Evolutionary conservation across 2,888 invertebrate species (phyloP), one percentile per base, ranked within the genome.

Genomic region (Callimorpha dominula): DNA sequence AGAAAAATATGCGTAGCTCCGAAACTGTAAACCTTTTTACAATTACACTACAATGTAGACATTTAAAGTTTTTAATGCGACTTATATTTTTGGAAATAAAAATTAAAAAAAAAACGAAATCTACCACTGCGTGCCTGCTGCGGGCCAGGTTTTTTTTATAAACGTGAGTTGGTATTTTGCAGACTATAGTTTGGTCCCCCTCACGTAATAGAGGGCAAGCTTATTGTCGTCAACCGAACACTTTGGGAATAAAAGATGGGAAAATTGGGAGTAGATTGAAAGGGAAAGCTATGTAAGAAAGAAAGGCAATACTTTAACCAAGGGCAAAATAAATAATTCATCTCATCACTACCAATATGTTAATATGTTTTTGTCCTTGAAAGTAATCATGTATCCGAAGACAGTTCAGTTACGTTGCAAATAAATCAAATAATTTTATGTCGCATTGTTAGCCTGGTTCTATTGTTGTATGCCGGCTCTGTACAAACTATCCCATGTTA

Each of bases 351-450:
- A 42, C 3, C 54, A 67, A 52, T 67, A n/a, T n/a, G n/a, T n/a
- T n/a, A 40, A 50, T 42, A 42, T 40, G 5, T 52, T n/a, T 52
- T 31, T 11, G 42, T 11, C 42, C 52, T 67, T 67, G 42, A 31
- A 52, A 52, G 12, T 40, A 40, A 40, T 67, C 17, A 52, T 40
- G 40, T 6, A 42, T 12, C 42, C 1, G 14, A 40, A n/a, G n/a
- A 52, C 50, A 17, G 40, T 14, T 40, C 2, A 43, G 43, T 64
- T 57, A 73, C n/a, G 71, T 15, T 69, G 65, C 4, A 66, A 8
- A 74, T 83, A 78, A 81, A 81, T 78, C 76, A 72, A 70, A 66
- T 57, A 63, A 71, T 75, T 73, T 76, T 75, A 76, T 76, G 4
- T 4, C 40, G 65, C 52, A 75, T 83, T 78, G 81, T 80, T 66